Evolutionary conservation across 2,888 invertebrate genomes (phyloP).

Genomic region (Gari tellinella): DNA sequence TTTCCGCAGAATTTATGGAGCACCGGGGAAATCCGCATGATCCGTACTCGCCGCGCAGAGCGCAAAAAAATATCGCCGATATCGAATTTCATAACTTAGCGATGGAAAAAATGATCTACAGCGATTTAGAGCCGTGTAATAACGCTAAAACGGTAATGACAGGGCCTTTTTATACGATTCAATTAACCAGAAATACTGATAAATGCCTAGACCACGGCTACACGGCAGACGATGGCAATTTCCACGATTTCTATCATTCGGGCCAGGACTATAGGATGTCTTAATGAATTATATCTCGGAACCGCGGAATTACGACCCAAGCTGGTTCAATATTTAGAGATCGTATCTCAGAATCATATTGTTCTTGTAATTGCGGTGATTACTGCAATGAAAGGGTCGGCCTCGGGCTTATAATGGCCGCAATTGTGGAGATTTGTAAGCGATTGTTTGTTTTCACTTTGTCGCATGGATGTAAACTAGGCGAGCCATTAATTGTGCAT

Average conservation of each 20-base stretch:
- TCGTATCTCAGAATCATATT: slow-evolving; percentile 48
- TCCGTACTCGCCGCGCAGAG: not conserved
- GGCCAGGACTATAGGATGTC: slow-evolving; percentile 6
- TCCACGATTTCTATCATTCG: slow-evolving; percentile 20
- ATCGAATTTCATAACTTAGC: too few relatives aligned
- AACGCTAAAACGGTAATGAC: slow-evolving; percentile 38
- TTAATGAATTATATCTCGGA: slow-evolving; percentile 31
- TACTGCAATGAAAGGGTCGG: slow-evolving; percentile 37
- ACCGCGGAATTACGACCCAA: slow-evolving; percentile 14
- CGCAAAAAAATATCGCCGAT: too few relatives aligned
- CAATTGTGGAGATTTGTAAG: slow-evolving; percentile 40
- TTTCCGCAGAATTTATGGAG: not conserved
- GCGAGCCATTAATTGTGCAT: slow-evolving; percentile 12
- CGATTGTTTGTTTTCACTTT: slow-evolving; percentile 31
- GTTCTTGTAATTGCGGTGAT: slow-evolving; percentile 50
- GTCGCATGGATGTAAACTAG: not conserved
- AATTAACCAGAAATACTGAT: slow-evolving; percentile 39
- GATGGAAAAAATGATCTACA: slow-evolving; percentile 27
- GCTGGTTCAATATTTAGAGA: slow-evolving; percentile 44
- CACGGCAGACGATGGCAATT: slow-evolving; percentile 30
- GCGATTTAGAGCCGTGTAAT: slow-evolving; percentile 33
- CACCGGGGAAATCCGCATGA: not conserved
- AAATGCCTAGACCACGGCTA: not conserved
- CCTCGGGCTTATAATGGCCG: slow-evolving; percentile 40
- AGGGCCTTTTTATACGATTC: slow-evolving; percentile 29